Evolutionary conservation across 1,140 invertebrate species (phyloP).

Genomic region (Vollenhovia emeryi): DNA sequence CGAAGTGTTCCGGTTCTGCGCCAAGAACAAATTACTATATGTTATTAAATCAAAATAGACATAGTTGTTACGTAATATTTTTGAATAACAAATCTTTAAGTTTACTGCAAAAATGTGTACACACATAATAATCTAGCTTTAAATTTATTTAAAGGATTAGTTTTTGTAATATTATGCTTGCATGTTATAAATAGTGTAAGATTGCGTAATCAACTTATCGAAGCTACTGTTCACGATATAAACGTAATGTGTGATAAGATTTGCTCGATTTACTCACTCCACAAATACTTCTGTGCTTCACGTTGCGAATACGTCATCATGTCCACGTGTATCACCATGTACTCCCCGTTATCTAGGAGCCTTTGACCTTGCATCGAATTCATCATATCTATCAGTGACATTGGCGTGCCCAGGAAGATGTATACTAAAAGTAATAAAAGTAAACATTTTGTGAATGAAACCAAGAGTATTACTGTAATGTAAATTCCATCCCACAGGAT

Average conservation of each 20-base stretch:
- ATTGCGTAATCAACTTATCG: conserved; percentile 31
- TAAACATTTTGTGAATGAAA: not conserved
- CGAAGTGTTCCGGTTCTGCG: conserved; percentile 86
- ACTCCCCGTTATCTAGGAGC: conserved; percentile 95
- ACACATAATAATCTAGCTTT: not conserved
- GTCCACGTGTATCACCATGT: conserved; percentile 97
- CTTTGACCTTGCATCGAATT: conserved; percentile 94
- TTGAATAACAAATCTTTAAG: not conserved
- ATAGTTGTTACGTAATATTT: not conserved
- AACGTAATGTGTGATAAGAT: conserved; percentile 15
- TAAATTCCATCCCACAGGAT: too few relatives aligned
- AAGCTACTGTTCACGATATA: not conserved
- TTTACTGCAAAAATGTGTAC: not conserved
- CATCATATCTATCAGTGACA: conserved; percentile 95
- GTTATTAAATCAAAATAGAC: not conserved
- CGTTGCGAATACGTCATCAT: conserved; percentile 93
- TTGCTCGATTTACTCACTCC: conserved; percentile 89
- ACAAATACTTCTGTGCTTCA: conserved; percentile 94
- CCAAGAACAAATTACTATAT: not conserved
- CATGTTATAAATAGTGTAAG: not conserved
- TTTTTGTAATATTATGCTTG: not conserved
- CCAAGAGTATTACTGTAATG: not conserved
- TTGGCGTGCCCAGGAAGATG: conserved; percentile 94
- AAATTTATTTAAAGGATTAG: not conserved
- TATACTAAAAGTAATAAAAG: conserved; percentile 89